A percentile compares a stretch with the other conserved stretches of the same genome.
Conservation (phyloP, 30 jellyfish, hydroid and myxozoan species). For the Clytia hemisphaerica region DNA sequence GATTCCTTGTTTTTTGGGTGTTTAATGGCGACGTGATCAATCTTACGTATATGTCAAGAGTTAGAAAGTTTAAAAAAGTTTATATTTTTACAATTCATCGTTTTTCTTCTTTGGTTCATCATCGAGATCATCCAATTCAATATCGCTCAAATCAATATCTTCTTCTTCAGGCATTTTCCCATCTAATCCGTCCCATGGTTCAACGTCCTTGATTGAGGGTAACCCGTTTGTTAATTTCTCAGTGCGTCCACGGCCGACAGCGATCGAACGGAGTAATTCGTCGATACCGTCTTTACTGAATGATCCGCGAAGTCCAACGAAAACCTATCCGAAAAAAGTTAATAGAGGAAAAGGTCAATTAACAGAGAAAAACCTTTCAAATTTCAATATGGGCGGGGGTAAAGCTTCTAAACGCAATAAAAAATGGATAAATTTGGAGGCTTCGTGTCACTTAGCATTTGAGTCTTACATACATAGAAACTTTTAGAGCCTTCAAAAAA, state of each 20-base stretch:
- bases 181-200: slow-evolving; percentile 94
- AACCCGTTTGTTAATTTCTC: slow-evolving; percentile 61
- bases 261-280: slow-evolving; percentile 61
- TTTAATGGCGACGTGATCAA: too few species aligned
- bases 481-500: too few species aligned
- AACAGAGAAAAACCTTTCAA: too few species aligned
- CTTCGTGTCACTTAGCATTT: too few species aligned
- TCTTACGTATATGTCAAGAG: too few species aligned
- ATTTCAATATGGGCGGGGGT: too few species aligned
- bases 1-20: too few species aligned
- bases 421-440: too few species aligned
- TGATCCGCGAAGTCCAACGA: slow-evolving; percentile 59
- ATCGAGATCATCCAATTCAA: slow-evolving; percentile 46
- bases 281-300: slow-evolving; percentile 72
- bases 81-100: too few species aligned
- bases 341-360: neutral
- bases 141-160: slow-evolving; percentile 63
- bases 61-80: too few species aligned
- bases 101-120: slow-evolving; percentile 19
- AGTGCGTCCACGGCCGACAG: slow-evolving; percentile 90
- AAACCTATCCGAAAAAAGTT: slow-evolving; percentile 14
- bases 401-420: too few species aligned
- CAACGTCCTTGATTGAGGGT: slow-evolving; percentile 43
- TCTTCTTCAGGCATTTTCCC: slow-evolving; percentile 84
- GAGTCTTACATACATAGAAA: too few species aligned